Base-by-base conservation (phyloP, 2,888 invertebrate species). In the Megamerina dolium region DNA sequence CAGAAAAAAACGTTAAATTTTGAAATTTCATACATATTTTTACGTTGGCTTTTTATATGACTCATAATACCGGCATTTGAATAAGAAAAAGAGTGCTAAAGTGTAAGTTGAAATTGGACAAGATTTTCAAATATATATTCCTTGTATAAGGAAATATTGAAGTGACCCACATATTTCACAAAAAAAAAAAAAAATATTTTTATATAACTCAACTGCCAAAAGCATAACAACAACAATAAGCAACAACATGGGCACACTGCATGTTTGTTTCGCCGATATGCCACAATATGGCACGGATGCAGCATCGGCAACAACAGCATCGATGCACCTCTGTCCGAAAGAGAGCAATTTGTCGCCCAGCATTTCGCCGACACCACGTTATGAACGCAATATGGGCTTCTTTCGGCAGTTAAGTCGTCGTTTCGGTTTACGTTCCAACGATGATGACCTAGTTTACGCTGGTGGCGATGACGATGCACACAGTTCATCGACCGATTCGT, bases 341-440 rank as follows among this genome's bases (percentile, higher is more conserved):
- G 26, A 36, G 33, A 36, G 23, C 13, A 16, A 36, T 38, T 42
- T 67, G 10, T 75, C 75, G 17, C 67, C 72, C 26, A 61, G 57
- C 45, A 57, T 61, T 36, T 75, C 79, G 48, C 73, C 77, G 17
- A 79, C 80, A 45, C 74, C 79, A 0, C 74, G 77, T 4, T 70
- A 74, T 48, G 77, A 77, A 54, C 78, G 80, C 9, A 82, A 82
- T 38, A 73, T 81, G 46, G 74, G 82, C 36, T 74, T 85, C 55
- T 78, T 85, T 59, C 77, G 81, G 51, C 80, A 81, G 20, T 75
- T 85, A 50, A 79, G 80, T 64, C 74, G 78, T 44, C 78, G 79
- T 50, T 74, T 85, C 37, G 76, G 80, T 1, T 73, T 79, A 40
- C 73, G 77, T 43, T 74, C 76, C 43, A 74, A 73, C 41, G 74